Evolutionary conservation across 2,888 invertebrate species (phyloP).

Genomic region (Parelbella ahira): DNA sequence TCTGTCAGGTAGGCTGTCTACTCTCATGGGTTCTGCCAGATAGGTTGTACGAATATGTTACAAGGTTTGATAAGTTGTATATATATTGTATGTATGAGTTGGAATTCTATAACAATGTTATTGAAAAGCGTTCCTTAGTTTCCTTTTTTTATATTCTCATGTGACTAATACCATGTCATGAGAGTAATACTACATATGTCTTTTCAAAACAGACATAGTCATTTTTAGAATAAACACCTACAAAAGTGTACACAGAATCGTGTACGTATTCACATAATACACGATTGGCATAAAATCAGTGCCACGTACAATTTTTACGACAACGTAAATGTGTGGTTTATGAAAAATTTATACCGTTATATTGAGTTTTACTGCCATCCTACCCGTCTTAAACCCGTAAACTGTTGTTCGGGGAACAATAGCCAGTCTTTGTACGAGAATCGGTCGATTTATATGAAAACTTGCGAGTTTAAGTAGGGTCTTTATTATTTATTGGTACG

Average conservation of each 20-base stretch:
- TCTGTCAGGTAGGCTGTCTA: too few species aligned
- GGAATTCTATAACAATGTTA: too few species aligned
- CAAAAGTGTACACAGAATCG: background rate
- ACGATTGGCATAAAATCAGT: conserved; percentile 30
- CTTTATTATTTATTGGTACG: conserved; percentile 14
- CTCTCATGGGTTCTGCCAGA: too few species aligned
- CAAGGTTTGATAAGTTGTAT: too few species aligned
- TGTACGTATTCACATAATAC: background rate
- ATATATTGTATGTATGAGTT: too few species aligned
- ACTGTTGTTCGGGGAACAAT: conserved; percentile 42
- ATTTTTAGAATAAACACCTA: too few species aligned
- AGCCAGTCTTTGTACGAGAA: conserved; percentile 32
- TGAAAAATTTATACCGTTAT: conserved; percentile 42
- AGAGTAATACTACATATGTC: too few species aligned
- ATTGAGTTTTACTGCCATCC: conserved; percentile 39
- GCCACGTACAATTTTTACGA: conserved; percentile 39
- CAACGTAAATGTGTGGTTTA: conserved; percentile 38
- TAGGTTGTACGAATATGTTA: too few species aligned
- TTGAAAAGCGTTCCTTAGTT: too few species aligned
- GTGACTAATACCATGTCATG: too few species aligned
- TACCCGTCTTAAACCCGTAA: conserved; percentile 40
- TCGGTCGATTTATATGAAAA: conserved; percentile 42
- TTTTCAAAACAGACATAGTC: too few species aligned
- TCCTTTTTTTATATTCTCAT: too few species aligned
- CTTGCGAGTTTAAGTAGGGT: conserved; percentile 28